These are phyloP conservation scores for Acleris literana DNA, from an alignment of 2,888 invertebrate genomes.

Conservation along the genomic window DNA sequence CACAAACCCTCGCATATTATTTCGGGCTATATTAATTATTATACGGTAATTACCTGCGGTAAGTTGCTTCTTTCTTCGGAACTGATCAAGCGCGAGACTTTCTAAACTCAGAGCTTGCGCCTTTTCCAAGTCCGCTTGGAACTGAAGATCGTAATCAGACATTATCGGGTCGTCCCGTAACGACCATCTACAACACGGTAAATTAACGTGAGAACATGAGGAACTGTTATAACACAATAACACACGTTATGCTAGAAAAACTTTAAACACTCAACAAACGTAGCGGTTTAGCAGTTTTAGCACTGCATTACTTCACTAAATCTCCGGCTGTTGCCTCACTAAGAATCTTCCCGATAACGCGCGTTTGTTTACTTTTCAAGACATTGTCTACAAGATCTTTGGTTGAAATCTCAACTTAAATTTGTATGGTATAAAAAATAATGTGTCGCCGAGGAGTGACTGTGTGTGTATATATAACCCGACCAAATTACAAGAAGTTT, in stretches of 20 bases:
- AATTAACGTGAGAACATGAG: conserved; percentile 61
- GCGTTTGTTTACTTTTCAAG: conserved; percentile 55
- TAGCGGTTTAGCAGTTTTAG: conserved; percentile 15
- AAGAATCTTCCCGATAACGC: conserved; percentile 52
- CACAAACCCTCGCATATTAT: too few relatives aligned
- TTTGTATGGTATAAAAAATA: conserved; percentile 23
- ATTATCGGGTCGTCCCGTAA: conserved; percentile 61
- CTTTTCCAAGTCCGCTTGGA: conserved; percentile 93
- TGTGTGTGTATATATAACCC: neutral
- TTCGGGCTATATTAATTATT: conserved; percentile 43
- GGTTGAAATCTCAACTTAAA: conserved; percentile 39
- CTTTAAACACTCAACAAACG: conserved; percentile 38
- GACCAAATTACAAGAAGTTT: neutral
- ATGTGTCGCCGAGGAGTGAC: neutral
- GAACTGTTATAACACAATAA: conserved; percentile 42
- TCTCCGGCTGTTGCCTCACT: conserved; percentile 49
- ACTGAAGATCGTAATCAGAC: conserved; percentile 91
- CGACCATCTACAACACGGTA: conserved; percentile 60
- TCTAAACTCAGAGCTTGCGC: conserved; percentile 94
- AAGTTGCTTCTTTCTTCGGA: conserved; percentile 87
- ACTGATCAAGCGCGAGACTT: conserved; percentile 92
- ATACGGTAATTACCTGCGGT: conserved; percentile 75
- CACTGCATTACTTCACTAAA: conserved; percentile 17
- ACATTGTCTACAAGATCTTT: conserved; percentile 58
- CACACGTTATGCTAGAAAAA: conserved; percentile 55